A percentile compares a stretch with the other conserved stretches of the same genome.
Conservation (phyloP, 2,888 invertebrate species). For the Cetonia aurata region DNA sequence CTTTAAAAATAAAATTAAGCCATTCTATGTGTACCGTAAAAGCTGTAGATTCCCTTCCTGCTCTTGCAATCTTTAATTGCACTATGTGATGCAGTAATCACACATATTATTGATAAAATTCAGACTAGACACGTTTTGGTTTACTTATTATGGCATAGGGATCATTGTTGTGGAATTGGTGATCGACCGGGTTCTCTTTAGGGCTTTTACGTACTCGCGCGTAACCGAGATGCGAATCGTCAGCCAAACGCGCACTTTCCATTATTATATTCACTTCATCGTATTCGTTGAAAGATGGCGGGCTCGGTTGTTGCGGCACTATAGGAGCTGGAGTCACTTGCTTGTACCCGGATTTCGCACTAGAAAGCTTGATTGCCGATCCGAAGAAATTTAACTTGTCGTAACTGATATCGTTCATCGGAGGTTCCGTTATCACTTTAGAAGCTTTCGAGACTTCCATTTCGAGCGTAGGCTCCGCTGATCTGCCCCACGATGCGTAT, state of each 20-base stretch:
- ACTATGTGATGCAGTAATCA: constrained; percentile 2
- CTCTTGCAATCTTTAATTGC: not conserved
- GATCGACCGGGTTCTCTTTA: constrained; percentile 71
- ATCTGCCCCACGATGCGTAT: constrained; percentile 66
- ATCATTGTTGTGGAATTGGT: constrained; percentile 80
- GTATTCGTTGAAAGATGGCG: constrained; percentile 76
- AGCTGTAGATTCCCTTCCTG: not conserved
- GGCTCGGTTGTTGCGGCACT: constrained; percentile 49
- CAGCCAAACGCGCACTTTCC: constrained; percentile 79
- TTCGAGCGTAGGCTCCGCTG: constrained; percentile 61
- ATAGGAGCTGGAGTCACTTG: constrained; percentile 72
- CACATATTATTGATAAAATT: constrained; percentile 29
- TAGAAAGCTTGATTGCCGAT: constrained; percentile 76
- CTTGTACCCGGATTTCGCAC: constrained; percentile 78
- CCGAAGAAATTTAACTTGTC: constrained; percentile 87
- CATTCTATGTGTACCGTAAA: not conserved
- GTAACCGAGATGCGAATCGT: constrained; percentile 85
- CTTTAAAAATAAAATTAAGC: too few relatives aligned
- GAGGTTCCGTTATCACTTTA: constrained; percentile 69
- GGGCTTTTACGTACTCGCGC: constrained; percentile 79
- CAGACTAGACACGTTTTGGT: constrained; percentile 82
- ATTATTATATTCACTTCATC: constrained; percentile 77
- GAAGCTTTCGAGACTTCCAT: constrained; percentile 66
- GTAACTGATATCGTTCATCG: constrained; percentile 71
- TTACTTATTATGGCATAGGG: constrained; percentile 89